A percentile compares a stretch with the other conserved stretches of the same genome.
These are phyloP conservation scores for Enhydra lutris DNA, from an alignment of 2,113 vertebrate species.

Conservation along the genomic window DNA sequence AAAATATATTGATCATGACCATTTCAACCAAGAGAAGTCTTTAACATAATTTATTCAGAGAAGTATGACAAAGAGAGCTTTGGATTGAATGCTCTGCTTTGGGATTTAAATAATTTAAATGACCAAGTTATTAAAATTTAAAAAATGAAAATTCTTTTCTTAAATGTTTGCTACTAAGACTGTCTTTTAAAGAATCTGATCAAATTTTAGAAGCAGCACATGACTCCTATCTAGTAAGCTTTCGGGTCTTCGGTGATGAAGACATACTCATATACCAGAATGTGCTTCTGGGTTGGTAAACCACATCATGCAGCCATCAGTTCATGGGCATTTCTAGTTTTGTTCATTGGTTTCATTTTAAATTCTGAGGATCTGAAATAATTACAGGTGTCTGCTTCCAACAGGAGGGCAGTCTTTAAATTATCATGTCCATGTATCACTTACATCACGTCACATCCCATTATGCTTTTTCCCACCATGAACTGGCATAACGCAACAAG, in stretches of 20 bases:
- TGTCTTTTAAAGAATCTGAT: not conserved
- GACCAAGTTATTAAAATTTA: not conserved
- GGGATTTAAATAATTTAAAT: slow-evolving; percentile 32
- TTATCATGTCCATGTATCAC: slow-evolving; percentile 75
- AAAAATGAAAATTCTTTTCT: not conserved
- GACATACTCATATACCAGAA: not conserved
- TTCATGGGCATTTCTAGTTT: slow-evolving; percentile 72
- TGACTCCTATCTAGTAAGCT: not conserved
- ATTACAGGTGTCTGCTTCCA: slow-evolving; percentile 79
- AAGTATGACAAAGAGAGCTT: not conserved
- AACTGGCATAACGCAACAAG: slow-evolving; percentile 66
- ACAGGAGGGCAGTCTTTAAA: slow-evolving; percentile 74
- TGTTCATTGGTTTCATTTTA: slow-evolving; percentile 75
- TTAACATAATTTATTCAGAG: not conserved
- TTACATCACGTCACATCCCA: slow-evolving; percentile 74
- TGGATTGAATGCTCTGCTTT: not conserved
- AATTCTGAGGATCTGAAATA: slow-evolving; percentile 77
- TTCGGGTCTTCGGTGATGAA: not conserved
- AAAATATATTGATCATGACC: not conserved
- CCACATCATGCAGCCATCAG: slow-evolving; percentile 16
- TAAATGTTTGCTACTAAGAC: slow-evolving; percentile 1
- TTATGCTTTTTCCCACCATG: slow-evolving; percentile 74
- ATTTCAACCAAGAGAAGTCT: not conserved
- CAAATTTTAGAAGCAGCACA: slow-evolving; percentile 19
- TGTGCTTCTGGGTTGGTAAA: slow-evolving; percentile 44